Conservation (phyloP, 2,888 invertebrate species). For the Pristionchus arcanus region DNA sequence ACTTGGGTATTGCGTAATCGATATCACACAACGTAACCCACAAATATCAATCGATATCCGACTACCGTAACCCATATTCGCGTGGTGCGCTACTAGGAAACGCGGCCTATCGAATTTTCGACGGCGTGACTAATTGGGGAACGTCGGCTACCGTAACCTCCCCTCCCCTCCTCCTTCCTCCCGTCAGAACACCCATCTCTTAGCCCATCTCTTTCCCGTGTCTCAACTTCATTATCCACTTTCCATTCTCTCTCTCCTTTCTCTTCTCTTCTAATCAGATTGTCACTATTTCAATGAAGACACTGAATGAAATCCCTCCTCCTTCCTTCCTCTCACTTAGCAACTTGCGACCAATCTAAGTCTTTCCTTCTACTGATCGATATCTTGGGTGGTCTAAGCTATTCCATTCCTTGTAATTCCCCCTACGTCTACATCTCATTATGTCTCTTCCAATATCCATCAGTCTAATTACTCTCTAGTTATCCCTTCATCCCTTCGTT, state of each 20-base stretch:
- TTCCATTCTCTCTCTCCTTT: slow-evolving; percentile 15
- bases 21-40: no score
- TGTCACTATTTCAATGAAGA: slow-evolving; percentile 40
- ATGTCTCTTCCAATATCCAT: slow-evolving; percentile 29
- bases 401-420: not conserved
- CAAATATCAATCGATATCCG: not conserved
- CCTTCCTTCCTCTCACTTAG: not conserved
- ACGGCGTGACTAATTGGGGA: not conserved
- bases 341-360: not conserved
- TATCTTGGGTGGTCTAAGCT: not conserved
- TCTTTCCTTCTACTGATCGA: not conserved
- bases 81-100: not conserved
- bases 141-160: not conserved
- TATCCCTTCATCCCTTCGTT: not conserved
- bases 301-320: not conserved
- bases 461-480: not conserved
- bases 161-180: not conserved
- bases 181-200: slow-evolving; percentile 19
- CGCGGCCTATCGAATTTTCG: not conserved
- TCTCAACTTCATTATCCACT: slow-evolving; percentile 45
- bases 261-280: slow-evolving; percentile 40
- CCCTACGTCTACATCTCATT: not conserved
- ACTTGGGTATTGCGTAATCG: no score
- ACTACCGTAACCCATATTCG: not conserved
- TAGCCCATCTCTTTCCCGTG: not conserved